Evolutionary conservation across 2,113 vertebrate species (phyloP), one percentile per base, ranked within the genome.

Genomic region (Pterocles gutturalis): DNA sequence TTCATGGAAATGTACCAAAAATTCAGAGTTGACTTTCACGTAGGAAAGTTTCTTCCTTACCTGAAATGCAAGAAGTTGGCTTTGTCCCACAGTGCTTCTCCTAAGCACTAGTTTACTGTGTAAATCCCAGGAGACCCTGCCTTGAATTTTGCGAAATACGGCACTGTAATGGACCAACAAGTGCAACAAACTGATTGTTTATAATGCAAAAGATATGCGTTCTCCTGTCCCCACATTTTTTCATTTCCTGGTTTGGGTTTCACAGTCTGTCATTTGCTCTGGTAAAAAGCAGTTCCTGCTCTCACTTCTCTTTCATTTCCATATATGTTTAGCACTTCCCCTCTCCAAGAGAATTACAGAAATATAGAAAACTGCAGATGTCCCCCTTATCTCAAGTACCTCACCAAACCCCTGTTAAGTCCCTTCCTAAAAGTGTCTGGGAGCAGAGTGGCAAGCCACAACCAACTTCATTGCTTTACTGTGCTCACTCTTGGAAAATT

Each of bases 261-360:
- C 48, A 81, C 13, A 29, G 36, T 49, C 17, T 67, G 36, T 45
- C n/a, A 24, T 69, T 83, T 51, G 26, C 8, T 83, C 28, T 65
- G 11, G 33, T n/a, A 34, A 67, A 82, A 82, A 72, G 33, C 14
- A 72, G 55, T 41, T 91, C 67, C 41, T 91, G 24, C 57, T 85
- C 49, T 93, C 57, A 91, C 14, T 84, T 95, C 69, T 84, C 26
- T 76, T 96, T 94, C 31, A 34, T 90, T 91, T 91, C 51, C 26
- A n/a, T 16, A 13, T 24, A 60, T 31, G 19, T 72, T 34, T 71
- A 78, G 38, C 10, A 75, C 45, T 84, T 92, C 22, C 41, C 6
- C 72, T 86, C 71, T 86, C 36, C 33, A 48, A 66, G 20, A 84
- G 8, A 51, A 78, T 29, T 55, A 34, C 9, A 82, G 43, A 67